Base-by-base conservation (phyloP, 2,113 vertebrate species). In the Callopanchax toddi region DNA sequence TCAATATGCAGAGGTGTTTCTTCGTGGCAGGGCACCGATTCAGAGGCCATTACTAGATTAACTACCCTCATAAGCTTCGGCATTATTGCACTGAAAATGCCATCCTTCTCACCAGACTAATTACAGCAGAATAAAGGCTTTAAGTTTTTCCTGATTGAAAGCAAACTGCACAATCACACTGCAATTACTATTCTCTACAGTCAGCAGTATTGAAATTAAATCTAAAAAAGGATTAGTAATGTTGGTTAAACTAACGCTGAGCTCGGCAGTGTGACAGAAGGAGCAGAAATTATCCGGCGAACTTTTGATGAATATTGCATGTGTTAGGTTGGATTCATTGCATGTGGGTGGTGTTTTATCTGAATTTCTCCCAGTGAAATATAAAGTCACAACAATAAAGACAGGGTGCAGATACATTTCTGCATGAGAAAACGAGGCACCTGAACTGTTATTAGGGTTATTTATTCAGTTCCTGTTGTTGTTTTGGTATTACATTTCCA, bases 1-100 rank as follows among this genome's bases (percentile, higher is more conserved):
- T 80, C 66, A 81, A 81, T 78, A 58, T 78, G 69, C 75, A 52
- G 67, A 66, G 71, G 78, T 71, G 76, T 78, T 78, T 77, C 61
- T 70, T 75, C 26, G 68, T 60, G 61, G 49, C 51, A 45, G 23
- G 21, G 2, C 32, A 40, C 50, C 44, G 68, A 60, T 74, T 71
- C 67, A 62, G 21, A 69, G 64, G 62, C 71, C 74, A 78, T 82
- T 67, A 81, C 56, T 67, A 75, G 68, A 76, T 82, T 67, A 81
- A 79, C 72, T 20, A 61, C 50, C 57, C 64, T 57, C 63, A 34
- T 17, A 39, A 58, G 40, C 64, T 65, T 50, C 73, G 54, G 60
- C 58, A 57, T 79, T 68, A 74, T 72, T 40, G 60, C 61, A 62
- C 59, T 1, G 64, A 48, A 52, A 53, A 61, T 73, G 49, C 43